These are phyloP conservation scores for Mustela lutreola DNA, from an alignment of 2,113 vertebrate species.

Conservation along the genomic window DNA sequence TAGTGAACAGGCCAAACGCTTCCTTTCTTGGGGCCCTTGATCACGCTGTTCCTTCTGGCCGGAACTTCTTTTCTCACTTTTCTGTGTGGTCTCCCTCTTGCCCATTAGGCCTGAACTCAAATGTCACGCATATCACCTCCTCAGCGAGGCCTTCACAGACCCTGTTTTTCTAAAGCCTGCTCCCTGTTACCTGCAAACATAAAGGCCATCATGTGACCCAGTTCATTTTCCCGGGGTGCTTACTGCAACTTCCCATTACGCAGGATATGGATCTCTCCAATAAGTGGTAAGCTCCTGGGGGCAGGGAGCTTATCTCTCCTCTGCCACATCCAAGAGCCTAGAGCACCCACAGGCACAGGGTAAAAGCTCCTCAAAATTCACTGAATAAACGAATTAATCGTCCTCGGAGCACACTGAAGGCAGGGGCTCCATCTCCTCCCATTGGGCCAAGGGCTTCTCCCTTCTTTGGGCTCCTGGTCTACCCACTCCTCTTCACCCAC, in stretches of 20 bases:
- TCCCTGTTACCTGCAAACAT: background rate
- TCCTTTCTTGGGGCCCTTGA: background rate
- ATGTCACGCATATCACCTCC: background rate
- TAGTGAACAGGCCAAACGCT: background rate
- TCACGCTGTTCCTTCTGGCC: background rate
- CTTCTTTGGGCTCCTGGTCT: background rate
- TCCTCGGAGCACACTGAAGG: background rate
- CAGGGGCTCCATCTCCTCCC: background rate
- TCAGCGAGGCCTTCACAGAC: rapidly evolving
- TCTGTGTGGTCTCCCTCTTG: background rate
- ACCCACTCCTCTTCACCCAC: background rate
- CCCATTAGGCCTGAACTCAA: background rate
- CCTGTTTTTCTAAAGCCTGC: background rate
- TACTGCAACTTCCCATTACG: background rate
- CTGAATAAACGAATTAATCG: background rate
- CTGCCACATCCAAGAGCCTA: background rate
- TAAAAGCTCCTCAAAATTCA: background rate
- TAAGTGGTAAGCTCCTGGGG: background rate
- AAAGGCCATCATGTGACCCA: background rate
- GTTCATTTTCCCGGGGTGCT: background rate
- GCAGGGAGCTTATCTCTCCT: background rate
- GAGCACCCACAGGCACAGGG: background rate
- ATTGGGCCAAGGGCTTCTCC: background rate
- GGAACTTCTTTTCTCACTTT: background rate
- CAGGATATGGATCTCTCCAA: background rate